Base-by-base conservation (phyloP, 2,888 invertebrate genomes). In the Pantelozetes paolii region DNA sequence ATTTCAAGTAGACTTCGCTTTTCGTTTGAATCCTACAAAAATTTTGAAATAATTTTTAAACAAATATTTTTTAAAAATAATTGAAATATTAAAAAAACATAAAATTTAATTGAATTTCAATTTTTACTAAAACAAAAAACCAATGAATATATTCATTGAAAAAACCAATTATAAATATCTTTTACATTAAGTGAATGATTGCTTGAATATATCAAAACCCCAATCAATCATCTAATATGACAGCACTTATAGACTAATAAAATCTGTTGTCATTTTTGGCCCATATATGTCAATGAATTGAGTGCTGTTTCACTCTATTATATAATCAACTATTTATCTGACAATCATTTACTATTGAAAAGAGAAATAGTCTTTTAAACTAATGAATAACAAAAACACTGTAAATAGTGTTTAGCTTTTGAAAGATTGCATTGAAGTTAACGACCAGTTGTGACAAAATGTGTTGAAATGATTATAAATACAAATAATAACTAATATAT, bases 221-320 rank as follows among this genome's bases (percentile, higher is more conserved):
- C 18, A 57, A 57, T 57, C 57, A 11, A 57, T 57, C 57, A 28
- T n/a, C n/a, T 3, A 57, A 57, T 23, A 1, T 57, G 57, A 57
- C 13, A 23, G 13, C 57, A 57, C 11, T 57, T 57, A 13, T 57
- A 3, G 57, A 23, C 23, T 57, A 57, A 28, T 26, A 28, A 9
- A 57, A 20, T 28, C 57, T 57, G 18, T 57, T 57, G 57, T 57
- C 57, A 57, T 23, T 8, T 26, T 57, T 57, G 57, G 57, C 26
- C 57, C 57, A 28, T 28, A 57, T 57, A 5, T 57, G 57, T 57
- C 57, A 57, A 5, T 57, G 11, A 57, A 30, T 57, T 1, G 20
- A 20, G 6, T 15, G n/a, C 50, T n/a, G n/a, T n/a, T 9, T 45
- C 15, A 13, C n/a, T 45, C n/a, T 50, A 20, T 15, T n/a, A 50